Base-by-base conservation (phyloP, 2,888 invertebrate genomes). In the Oeneis ivallda region DNA sequence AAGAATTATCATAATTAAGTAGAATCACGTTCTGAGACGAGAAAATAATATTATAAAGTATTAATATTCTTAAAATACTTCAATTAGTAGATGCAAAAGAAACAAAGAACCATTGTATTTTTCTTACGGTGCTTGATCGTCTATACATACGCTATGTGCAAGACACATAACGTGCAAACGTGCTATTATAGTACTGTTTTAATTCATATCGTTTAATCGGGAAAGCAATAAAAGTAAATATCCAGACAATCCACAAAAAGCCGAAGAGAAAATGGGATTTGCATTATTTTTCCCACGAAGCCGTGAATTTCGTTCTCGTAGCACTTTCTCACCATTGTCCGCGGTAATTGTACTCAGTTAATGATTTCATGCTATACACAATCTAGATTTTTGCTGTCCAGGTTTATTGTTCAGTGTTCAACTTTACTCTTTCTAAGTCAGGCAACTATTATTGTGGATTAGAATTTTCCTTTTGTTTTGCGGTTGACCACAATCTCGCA, bases 291-390 rank as follows among this genome's bases (percentile, higher is more conserved):
- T 86, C 82, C 84, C 85, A 83, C 76, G 80, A 67, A 73, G 74
- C 73, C 75, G 79, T 77, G 76, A 81, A 83, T 82, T 85, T 85
- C 80, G 79, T 84, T 85, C 81, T 82, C 75, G 74, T 76, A 73
- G 76, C 73, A 74, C 73, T 80, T 86, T 89, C 89, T 77, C 89
- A 89, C 85, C 76, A 89, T 89, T 89, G 88, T 89, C 73, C 76
- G 72, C 71, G 76, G 79, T 86, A 83, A 87, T 86, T 82, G 84
- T 79, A 77, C 74, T 75, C 78, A 76, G 80, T 76, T 85, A 85
- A 85, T 85, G 81, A 84, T 82, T 80, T 78, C 77, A 79, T 76
- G 79, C 78, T 79, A 79, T 72, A 75, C 74, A 66, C 75, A 81
- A 83, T 84, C 82, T 81, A 71, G 70, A 79, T 71, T 74, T 75